Percentiles rank a stretch among this genome's conserved stretches.
Evolutionary conservation across 2,888 invertebrate species (phyloP).

Genomic region (Thysanoteuthis rhombus): DNA sequence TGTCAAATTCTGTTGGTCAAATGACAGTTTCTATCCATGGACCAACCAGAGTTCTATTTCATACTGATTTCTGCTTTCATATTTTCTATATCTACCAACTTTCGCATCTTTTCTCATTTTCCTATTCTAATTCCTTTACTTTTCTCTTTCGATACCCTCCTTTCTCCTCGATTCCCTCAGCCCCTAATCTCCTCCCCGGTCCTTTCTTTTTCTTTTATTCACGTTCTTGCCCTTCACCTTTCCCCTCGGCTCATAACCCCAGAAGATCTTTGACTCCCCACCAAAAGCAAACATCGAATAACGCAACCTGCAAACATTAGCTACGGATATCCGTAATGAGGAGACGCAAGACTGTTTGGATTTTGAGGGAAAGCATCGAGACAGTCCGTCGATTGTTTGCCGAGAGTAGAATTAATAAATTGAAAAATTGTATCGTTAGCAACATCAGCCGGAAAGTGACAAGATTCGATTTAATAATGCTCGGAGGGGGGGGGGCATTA

Average conservation of each 20-base stretch:
- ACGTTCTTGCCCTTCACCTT: neutral
- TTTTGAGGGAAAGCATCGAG: neutral
- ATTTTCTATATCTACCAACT: too few species aligned
- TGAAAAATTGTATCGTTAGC: neutral
- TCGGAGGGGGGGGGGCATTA: too few species aligned
- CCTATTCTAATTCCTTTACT: too few species aligned
- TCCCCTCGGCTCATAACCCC: neutral
- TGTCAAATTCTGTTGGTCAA: too few species aligned
- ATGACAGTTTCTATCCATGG: too few species aligned
- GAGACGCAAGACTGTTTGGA: neutral
- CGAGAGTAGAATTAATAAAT: neutral
- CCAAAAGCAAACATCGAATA: neutral
- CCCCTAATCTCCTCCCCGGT: too few species aligned
- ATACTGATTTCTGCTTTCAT: too few species aligned
- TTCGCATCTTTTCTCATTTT: too few species aligned
- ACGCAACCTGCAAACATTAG: neutral
- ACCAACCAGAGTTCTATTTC: too few species aligned
- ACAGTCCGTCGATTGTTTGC: neutral
- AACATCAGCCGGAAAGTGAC: neutral
- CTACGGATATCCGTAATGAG: neutral
- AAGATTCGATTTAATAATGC: neutral
- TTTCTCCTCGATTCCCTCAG: too few species aligned
- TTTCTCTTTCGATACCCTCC: too few species aligned
- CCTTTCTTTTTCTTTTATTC: too few species aligned
- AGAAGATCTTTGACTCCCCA: neutral